These are phyloP conservation scores for Siderastrea siderea DNA, from an alignment of 92 coral and sea anemone genomes.

Conservation along the genomic window DNA sequence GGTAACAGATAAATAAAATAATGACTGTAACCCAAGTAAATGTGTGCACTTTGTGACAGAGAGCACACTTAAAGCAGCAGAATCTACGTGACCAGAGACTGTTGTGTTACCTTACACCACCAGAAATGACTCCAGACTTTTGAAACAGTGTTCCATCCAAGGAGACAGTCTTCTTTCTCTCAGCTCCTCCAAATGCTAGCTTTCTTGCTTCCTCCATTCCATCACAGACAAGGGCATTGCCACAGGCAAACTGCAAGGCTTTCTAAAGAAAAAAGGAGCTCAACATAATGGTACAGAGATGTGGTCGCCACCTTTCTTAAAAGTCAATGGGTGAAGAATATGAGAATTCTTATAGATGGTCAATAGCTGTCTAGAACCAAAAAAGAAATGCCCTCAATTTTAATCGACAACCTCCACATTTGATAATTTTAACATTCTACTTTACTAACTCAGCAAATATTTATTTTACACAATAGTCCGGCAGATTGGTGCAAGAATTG, in stretches of 20 bases:
- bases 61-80: neutral
- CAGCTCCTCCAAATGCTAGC: conserved; percentile 97
- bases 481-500: too few relatives aligned
- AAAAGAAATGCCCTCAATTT: too few relatives aligned
- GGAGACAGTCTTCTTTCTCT: conserved; percentile 98
- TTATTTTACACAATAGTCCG: too few relatives aligned
- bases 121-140: conserved; percentile 98
- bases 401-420: too few relatives aligned
- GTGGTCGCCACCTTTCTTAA: too few relatives aligned
- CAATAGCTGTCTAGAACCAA: too few relatives aligned
- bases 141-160: conserved; percentile 98
- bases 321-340: too few relatives aligned
- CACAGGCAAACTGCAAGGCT: conserved; percentile 99
- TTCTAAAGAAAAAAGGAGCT: conserved; percentile 63
- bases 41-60: too few relatives aligned
- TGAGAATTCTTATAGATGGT: too few relatives aligned
- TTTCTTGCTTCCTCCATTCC: conserved; percentile 93
- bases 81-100: neutral
- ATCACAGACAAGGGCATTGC: conserved; percentile 98
- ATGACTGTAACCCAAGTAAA: neutral
- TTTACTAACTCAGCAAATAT: too few relatives aligned
- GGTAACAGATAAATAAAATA: neutral
- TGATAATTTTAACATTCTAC: too few relatives aligned
- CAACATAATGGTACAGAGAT: neutral
- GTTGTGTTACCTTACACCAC: conserved; percentile 90